phyloP scores from a whole-genome alignment of 2,888 invertebrate species.

The Tetragonisca angustula region DNA sequence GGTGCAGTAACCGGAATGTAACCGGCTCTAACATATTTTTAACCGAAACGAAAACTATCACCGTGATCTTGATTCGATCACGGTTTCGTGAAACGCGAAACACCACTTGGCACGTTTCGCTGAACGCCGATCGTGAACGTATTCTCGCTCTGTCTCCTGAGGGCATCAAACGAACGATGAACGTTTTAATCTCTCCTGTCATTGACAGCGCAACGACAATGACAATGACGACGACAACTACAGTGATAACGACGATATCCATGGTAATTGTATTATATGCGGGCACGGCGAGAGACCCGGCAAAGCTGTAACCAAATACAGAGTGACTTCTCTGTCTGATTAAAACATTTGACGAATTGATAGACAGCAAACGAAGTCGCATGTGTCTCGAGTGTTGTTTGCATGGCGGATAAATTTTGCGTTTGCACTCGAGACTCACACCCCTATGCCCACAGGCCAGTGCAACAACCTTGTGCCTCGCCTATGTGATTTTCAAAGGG shows the following conservation, averaged over 20 bases:
- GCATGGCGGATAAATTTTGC: constrained; percentile 73
- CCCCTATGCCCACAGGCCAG: constrained; percentile 39
- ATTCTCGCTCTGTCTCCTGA: not conserved
- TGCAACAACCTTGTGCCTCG: constrained; percentile 57
- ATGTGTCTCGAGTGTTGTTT: constrained; percentile 71
- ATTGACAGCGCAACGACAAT: not conserved
- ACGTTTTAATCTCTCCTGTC: constrained; percentile 4
- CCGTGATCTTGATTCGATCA: constrained; percentile 33
- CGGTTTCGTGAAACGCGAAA: constrained; percentile 5
- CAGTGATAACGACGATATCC: not conserved
- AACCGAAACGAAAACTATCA: constrained; percentile 23
- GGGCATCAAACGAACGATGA: not conserved
- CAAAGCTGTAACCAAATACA: constrained; percentile 73
- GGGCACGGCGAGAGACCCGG: constrained; percentile 40
- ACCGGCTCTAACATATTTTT: constrained; percentile 34
- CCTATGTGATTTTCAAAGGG: constrained; percentile 58
- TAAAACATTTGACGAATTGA: constrained; percentile 79
- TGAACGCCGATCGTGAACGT: not conserved
- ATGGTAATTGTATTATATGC: constrained; percentile 24
- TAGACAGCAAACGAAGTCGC: constrained; percentile 76
- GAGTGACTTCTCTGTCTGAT: constrained; percentile 67
- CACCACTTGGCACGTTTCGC: constrained; percentile 4
- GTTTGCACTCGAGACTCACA: constrained; percentile 72
- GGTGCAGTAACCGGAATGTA: constrained; percentile 35
- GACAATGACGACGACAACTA: not conserved